Percentiles rank a stretch among this genome's conserved stretches.
phyloP scores from a whole-genome alignment of 2,888 invertebrate genomes.

The Nemotelus nigrinus region DNA sequence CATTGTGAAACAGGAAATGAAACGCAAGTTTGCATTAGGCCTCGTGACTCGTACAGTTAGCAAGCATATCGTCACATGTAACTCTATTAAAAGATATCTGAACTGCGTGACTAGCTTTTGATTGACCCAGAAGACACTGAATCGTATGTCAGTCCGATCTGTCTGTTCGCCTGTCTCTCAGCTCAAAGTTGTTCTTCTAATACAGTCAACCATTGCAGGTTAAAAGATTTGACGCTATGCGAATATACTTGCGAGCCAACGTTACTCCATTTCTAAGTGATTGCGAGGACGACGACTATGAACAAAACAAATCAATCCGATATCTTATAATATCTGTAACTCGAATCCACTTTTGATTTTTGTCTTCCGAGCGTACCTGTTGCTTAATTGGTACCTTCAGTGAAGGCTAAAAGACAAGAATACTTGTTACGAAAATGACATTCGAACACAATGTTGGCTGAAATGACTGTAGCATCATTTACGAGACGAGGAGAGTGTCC shows the following conservation, averaged over 20 bases:
- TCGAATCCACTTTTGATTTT: slow-evolving; percentile 15
- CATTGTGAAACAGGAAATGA: no score
- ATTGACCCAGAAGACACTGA: slow-evolving; percentile 41
- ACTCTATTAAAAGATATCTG: slow-evolving; percentile 12
- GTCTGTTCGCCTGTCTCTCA: slow-evolving; percentile 21
- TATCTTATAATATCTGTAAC: not conserved
- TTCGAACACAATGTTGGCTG: slow-evolving; percentile 1
- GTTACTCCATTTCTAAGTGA: slow-evolving; percentile 36
- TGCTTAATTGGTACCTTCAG: slow-evolving; percentile 41
- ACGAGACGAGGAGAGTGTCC: not conserved
- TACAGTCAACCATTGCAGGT: slow-evolving; percentile 22
- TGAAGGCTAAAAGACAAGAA: slow-evolving; percentile 40
- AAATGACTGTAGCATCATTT: no score
- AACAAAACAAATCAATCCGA: slow-evolving; percentile 4
- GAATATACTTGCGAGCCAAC: slow-evolving; percentile 22
- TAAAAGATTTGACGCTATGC: slow-evolving; percentile 34
- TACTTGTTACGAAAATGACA: slow-evolving; percentile 39
- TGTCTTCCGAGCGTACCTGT: slow-evolving; percentile 32
- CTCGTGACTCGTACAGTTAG: no score
- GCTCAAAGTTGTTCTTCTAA: slow-evolving; percentile 29
- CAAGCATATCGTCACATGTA: slow-evolving; percentile 15
- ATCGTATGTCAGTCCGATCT: slow-evolving; percentile 27
- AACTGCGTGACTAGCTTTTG: slow-evolving; percentile 43
- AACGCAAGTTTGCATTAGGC: no score
- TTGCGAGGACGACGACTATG: slow-evolving; percentile 24